Conservation (phyloP, 2,888 invertebrate species). For the Teinopalpus imperialis region DNA sequence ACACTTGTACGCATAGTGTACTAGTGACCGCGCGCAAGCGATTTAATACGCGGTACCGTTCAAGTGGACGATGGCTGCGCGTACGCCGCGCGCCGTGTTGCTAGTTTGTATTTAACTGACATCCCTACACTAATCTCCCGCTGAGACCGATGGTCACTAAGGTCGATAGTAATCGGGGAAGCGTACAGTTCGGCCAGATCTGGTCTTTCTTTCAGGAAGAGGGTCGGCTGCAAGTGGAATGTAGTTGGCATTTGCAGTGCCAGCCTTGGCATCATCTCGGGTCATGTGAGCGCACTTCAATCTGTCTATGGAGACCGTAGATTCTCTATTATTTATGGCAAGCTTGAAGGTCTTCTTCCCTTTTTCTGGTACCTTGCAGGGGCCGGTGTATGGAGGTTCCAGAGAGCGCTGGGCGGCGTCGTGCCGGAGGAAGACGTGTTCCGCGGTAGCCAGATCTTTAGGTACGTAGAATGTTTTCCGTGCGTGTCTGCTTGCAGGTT, state of each 20-base stretch:
- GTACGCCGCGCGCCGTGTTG: no score
- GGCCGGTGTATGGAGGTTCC: conserved; percentile 28
- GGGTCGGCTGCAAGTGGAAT: not conserved
- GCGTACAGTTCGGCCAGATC: not conserved
- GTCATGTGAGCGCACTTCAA: conserved; percentile 31
- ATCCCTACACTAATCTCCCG: not conserved
- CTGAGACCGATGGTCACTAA: not conserved
- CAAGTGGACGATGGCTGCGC: no score
- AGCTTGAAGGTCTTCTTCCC: conserved; percentile 23
- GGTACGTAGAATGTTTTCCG: conserved; percentile 21
- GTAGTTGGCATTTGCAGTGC: not conserved
- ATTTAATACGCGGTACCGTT: no score
- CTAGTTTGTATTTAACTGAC: no score
- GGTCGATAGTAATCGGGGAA: conserved; percentile 4
- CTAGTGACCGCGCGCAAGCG: no score
- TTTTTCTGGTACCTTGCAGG: conserved; percentile 24
- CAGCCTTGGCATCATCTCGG: not conserved
- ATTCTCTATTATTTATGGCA: conserved; percentile 20
- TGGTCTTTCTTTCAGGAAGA: not conserved
- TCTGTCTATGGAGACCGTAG: conserved; percentile 30
- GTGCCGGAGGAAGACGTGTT: conserved; percentile 31
- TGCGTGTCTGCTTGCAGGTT: conserved; percentile 24
- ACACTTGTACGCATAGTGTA: no score
- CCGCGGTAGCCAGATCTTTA: conserved; percentile 28
- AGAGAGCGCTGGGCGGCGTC: conserved; percentile 19